Conservation (phyloP, 2,797 vertebrate genomes). For the Amblyraja radiata region DNA sequence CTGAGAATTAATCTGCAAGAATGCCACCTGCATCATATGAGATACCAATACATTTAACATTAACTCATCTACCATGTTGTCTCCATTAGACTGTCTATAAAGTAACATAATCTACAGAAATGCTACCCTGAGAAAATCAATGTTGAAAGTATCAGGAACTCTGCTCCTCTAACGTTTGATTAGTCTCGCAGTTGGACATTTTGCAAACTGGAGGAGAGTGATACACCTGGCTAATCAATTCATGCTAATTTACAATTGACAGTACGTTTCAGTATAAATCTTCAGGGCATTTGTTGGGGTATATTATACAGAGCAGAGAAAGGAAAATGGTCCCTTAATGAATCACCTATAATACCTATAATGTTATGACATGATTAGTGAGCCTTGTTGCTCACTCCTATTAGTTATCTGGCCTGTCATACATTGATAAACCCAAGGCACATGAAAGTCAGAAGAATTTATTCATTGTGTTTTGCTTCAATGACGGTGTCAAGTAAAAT, state of each 20-base stretch:
- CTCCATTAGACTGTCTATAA: no score
- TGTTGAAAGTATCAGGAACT: no score
- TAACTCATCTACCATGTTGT: no score
- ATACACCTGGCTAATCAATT: conserved; percentile 3
- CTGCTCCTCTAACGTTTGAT: background rate
- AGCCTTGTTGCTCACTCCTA: conserved; percentile 39
- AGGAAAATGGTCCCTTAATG: conserved; percentile 39
- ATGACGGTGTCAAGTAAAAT: conserved; percentile 36
- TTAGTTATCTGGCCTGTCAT: conserved; percentile 47
- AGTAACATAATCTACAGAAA: no score
- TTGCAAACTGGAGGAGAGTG: background rate
- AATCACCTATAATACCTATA: conserved; percentile 42
- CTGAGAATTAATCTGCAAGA: no score
- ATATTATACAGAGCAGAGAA: conserved; percentile 19
- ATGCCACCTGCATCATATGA: no score
- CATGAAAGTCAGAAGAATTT: conserved; percentile 25
- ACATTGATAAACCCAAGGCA: conserved; percentile 44
- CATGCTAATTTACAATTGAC: conserved; percentile 17
- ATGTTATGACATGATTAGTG: conserved; percentile 44
- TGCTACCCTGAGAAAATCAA: no score
- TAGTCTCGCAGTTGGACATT: background rate
- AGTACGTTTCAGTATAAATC: background rate
- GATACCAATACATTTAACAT: no score
- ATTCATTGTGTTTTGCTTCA: conserved; percentile 42
- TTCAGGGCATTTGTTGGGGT: conserved; percentile 24